Evolutionary conservation across 1,140 invertebrate genomes (phyloP).

Genomic region (Macrocentrus cingulum): DNA sequence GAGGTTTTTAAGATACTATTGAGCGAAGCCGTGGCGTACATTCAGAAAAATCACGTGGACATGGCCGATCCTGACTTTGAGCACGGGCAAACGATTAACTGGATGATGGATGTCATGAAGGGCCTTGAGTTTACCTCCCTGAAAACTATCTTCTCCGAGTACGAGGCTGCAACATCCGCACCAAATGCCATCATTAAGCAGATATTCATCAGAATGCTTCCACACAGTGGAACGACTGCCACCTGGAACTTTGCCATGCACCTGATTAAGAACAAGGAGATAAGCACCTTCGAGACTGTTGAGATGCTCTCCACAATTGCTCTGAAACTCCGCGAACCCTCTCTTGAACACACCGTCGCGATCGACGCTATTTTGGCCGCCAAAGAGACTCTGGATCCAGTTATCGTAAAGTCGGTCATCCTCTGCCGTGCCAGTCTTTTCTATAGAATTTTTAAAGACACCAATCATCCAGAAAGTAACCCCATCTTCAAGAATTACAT

Average conservation of each 20-base stretch:
- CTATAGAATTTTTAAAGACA: constrained; percentile 40
- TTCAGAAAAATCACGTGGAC: constrained; percentile 50
- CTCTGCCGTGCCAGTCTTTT: constrained; percentile 45
- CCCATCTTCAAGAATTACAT: constrained; percentile 26
- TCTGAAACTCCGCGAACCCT: constrained; percentile 43
- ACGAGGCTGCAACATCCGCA: too few relatives aligned
- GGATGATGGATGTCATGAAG: constrained; percentile 40
- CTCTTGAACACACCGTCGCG: constrained; percentile 43
- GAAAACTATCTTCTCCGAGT: constrained; percentile 36
- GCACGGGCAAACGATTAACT: constrained; percentile 47
- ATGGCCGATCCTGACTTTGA: constrained; percentile 43
- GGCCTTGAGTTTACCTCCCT: constrained; percentile 44
- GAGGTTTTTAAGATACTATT: constrained; percentile 45
- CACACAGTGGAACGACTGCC: too few relatives aligned
- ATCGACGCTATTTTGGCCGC: constrained; percentile 44
- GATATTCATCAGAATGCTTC: too few relatives aligned
- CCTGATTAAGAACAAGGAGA: too few relatives aligned
- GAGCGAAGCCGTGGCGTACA: constrained; percentile 42
- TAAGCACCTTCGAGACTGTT: constrained; percentile 36
- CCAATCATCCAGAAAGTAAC: too few relatives aligned
- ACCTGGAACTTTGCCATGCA: too few relatives aligned
- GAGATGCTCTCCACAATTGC: constrained; percentile 42
- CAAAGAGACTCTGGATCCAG: constrained; percentile 21
- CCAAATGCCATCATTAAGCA: too few relatives aligned
- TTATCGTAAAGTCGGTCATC: too few relatives aligned